Conservation (phyloP, 1,140 invertebrate genomes). For the Polypedilum pembai region DNA sequence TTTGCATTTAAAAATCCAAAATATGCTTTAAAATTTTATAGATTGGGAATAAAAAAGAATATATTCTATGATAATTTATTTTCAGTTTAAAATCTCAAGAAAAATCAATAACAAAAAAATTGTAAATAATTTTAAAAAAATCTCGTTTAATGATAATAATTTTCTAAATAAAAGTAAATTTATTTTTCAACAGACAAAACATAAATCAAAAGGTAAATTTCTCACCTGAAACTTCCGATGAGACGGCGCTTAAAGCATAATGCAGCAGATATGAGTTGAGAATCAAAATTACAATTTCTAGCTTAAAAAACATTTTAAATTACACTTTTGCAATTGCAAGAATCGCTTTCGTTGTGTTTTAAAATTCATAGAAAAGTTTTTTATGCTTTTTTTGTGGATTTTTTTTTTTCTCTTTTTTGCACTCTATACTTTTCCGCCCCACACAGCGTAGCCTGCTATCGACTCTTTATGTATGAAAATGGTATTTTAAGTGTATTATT, state of each 20-base stretch:
- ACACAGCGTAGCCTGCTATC: not conserved
- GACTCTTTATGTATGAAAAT: not conserved
- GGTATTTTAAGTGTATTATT: conserved; percentile 26
- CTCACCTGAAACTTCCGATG: conserved; percentile 23
- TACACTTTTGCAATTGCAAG: conserved; percentile 15
- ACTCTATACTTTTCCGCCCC: not conserved
- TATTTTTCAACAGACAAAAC: not conserved
- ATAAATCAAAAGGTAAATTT: not conserved
- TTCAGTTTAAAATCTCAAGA: too few relatives aligned
- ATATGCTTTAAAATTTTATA: too few relatives aligned
- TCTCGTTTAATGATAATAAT: too few relatives aligned
- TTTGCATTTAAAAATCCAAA: too few relatives aligned
- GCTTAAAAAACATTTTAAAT: conserved; percentile 28
- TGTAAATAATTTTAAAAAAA: too few relatives aligned
- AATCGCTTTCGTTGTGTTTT: conserved; percentile 19
- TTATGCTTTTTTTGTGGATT: not conserved
- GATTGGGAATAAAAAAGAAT: too few relatives aligned
- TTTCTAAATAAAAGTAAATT: too few relatives aligned
- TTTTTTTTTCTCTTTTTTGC: not conserved
- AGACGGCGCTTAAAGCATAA: conserved; percentile 7
- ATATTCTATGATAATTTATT: too few relatives aligned
- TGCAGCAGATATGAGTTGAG: conserved; percentile 18
- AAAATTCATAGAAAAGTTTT: conserved; percentile 22
- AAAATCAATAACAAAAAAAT: too few relatives aligned
- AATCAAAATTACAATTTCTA: conserved; percentile 25